Percentiles rank a stretch among this genome's conserved stretches.
Conservation (phyloP, 2,797 vertebrate species). For the Lagodon rhomboides region DNA sequence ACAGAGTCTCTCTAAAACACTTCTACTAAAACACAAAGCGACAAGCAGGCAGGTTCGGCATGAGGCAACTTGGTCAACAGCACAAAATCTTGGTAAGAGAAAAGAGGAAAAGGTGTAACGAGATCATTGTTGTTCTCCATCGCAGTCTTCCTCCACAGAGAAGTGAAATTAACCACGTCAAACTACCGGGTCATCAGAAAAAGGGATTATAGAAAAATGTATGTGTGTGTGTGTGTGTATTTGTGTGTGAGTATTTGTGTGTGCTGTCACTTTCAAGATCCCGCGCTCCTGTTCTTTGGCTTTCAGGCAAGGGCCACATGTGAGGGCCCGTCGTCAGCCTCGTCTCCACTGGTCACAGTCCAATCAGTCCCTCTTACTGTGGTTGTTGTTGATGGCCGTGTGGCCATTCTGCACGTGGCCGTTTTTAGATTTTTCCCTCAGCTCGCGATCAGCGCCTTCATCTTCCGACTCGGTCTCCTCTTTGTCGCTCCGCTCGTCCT, state of each 20-base stretch:
- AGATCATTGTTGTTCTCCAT: slow-evolving; percentile 43
- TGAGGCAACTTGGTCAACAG: slow-evolving; percentile 58
- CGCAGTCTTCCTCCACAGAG: slow-evolving; percentile 26
- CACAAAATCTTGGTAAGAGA: slow-evolving; percentile 35
- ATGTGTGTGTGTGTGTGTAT: slow-evolving; percentile 6
- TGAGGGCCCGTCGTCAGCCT: slow-evolving; percentile 14
- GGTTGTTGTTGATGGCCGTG: slow-evolving; percentile 90
- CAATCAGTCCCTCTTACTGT: slow-evolving; percentile 89
- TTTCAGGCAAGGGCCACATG: slow-evolving; percentile 46
- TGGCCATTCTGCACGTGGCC: slow-evolving; percentile 91
- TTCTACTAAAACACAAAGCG: slow-evolving; percentile 56
- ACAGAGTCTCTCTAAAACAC: slow-evolving; percentile 46
- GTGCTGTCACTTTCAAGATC: slow-evolving; percentile 41
- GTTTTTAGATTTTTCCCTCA: slow-evolving; percentile 80
- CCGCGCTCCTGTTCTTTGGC: slow-evolving; percentile 62
- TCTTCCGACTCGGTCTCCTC: slow-evolving; percentile 90
- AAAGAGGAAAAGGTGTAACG: slow-evolving; percentile 29
- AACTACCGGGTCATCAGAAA: slow-evolving; percentile 25
- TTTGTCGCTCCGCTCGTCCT: slow-evolving; percentile 94
- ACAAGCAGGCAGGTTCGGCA: slow-evolving; percentile 47
- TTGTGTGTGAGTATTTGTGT: not conserved
- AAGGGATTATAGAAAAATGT: not conserved
- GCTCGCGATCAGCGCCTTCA: slow-evolving; percentile 48
- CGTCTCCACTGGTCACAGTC: slow-evolving; percentile 28
- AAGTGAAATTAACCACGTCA: slow-evolving; percentile 22